Percentiles rank a stretch among this genome's conserved stretches.
Evolutionary conservation across 30 jellyfish, hydroid and myxozoan species (phyloP).

Genomic region (Cassiopea andromeda): DNA sequence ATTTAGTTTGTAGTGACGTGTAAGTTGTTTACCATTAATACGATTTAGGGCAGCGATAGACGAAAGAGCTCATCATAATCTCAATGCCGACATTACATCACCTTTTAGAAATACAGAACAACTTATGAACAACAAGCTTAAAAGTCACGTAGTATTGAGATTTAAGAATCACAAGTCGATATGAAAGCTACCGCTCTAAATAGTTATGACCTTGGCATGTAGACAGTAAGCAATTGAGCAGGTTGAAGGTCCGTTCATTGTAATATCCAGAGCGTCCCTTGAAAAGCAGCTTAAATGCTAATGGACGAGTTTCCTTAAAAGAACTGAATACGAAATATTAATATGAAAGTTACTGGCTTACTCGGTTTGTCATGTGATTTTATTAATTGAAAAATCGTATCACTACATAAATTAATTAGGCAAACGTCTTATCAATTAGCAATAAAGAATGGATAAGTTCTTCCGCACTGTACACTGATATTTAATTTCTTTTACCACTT

Average conservation of each 20-base stretch:
- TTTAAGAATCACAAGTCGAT: neutral
- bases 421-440: neutral
- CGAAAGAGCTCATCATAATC: neutral
- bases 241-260: neutral
- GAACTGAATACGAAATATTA: no score
- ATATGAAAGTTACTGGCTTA: no score
- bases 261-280: neutral
- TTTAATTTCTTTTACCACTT: no score
- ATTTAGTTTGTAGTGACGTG: neutral
- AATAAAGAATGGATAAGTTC: neutral
- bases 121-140: neutral
- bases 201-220: neutral
- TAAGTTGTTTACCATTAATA: neutral
- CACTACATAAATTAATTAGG: neutral
- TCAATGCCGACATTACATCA: conserved; percentile 6
- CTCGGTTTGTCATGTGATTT: neutral
- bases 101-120: neutral
- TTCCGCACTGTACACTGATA: neutral
- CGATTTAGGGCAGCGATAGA: neutral
- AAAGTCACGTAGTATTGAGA: neutral
- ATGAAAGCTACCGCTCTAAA: neutral
- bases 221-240: neutral
- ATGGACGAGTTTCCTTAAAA: no score
- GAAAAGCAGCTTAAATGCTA: no score
- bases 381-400: neutral